These are phyloP conservation scores for Lucilia sericata DNA, from an alignment of 1,140 invertebrate species.

Conservation along the genomic window DNA sequence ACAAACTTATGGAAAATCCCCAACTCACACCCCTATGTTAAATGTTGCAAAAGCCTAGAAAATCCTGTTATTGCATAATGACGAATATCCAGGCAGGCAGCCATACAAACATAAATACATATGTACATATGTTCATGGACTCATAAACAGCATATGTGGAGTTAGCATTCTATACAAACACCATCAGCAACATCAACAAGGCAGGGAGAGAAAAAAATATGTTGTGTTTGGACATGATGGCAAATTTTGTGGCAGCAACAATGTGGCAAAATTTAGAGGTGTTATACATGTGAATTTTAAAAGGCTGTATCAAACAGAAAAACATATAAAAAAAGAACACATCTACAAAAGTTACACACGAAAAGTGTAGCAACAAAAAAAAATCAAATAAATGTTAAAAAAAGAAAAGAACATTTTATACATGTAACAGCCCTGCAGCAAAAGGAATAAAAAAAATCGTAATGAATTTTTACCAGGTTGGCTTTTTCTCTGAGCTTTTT, in stretches of 20 bases:
- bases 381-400: not conserved
- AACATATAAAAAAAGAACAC: not conserved
- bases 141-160: not conserved
- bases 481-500: not conserved
- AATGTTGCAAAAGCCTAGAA: not conserved
- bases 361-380: not conserved
- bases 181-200: not conserved
- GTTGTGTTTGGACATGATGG: not conserved
- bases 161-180: not conserved
- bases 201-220: no score
- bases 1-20: not conserved
- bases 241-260: slow-evolving; percentile 32
- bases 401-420: not conserved
- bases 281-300: slow-evolving; percentile 2
- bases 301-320: not conserved
- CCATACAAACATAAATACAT: not conserved
- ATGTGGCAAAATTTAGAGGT: slow-evolving; percentile 36
- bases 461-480: slow-evolving; percentile 29
- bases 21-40: no score
- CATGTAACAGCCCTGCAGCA: slow-evolving; percentile 18
- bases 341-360: not conserved
- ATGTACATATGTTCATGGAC: not conserved
- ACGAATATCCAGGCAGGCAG: not conserved
- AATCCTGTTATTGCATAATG: slow-evolving; percentile 33
- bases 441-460: slow-evolving; percentile 6